Conservation (phyloP, 2,797 vertebrate genomes). For the Limosa lapponica region DNA sequence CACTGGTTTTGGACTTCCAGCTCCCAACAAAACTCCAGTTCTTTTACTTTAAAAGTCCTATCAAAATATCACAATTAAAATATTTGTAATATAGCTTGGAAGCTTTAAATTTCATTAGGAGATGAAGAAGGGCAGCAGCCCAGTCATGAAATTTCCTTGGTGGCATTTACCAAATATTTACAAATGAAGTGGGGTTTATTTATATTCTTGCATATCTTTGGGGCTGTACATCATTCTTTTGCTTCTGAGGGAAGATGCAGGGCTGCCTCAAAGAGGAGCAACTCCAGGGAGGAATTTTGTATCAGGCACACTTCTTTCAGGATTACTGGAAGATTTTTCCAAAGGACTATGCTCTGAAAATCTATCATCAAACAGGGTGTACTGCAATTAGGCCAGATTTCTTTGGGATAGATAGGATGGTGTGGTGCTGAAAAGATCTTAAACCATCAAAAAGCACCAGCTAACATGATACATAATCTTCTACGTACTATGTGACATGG, state of each 20-base stretch:
- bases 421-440: neutral
- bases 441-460: neutral
- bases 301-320: neutral
- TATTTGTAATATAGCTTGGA: neutral
- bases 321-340: neutral
- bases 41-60: neutral
- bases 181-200: neutral
- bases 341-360: neutral
- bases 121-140: neutral
- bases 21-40: neutral
- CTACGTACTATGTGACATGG: neutral
- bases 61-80: neutral
- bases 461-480: neutral
- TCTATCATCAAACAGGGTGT: neutral
- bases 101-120: neutral
- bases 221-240: neutral
- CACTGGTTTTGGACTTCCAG: neutral
- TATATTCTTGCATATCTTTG: neutral
- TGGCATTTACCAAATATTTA: neutral
- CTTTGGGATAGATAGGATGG: neutral
- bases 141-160: neutral
- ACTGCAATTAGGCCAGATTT: neutral
- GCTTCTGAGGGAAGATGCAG: neutral
- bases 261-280: neutral
- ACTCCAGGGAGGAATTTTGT: neutral